A percentile compares a stretch with the other conserved stretches of the same genome.
phyloP scores from a whole-genome alignment of 2,888 invertebrate species.

The Lordiphosa andalusiaca region DNA sequence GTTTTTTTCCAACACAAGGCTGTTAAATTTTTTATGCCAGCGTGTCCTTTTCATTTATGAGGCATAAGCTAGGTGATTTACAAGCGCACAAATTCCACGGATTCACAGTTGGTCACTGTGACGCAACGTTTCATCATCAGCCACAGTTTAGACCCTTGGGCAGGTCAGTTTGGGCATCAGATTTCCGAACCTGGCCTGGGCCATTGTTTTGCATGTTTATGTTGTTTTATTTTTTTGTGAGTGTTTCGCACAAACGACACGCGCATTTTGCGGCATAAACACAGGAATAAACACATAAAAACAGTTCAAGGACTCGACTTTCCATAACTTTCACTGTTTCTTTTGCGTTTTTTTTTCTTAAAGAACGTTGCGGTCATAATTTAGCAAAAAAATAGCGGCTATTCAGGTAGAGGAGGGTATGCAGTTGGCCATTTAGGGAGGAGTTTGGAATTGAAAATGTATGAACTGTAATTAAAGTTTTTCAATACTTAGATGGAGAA shows the following conservation, averaged over 20 bases:
- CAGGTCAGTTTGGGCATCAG: slow-evolving; percentile 30
- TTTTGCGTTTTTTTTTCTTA: too few relatives aligned
- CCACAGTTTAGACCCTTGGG: slow-evolving; percentile 15
- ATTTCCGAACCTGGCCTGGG: background rate
- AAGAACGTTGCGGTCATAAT: too few relatives aligned
- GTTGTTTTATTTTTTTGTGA: background rate
- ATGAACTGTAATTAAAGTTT: too few relatives aligned
- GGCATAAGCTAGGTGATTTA: slow-evolving; percentile 31
- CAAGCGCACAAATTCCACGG: slow-evolving; percentile 44
- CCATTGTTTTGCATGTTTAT: slow-evolving; percentile 46
- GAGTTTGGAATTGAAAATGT: too few relatives aligned
- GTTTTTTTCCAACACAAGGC: too few relatives aligned
- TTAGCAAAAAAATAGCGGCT: too few relatives aligned
- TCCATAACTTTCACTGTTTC: too few relatives aligned
- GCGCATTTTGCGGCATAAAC: slow-evolving; percentile 49
- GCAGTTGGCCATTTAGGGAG: too few relatives aligned
- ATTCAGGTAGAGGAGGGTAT: too few relatives aligned
- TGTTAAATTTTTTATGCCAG: slow-evolving; percentile 27
- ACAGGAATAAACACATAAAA: slow-evolving; percentile 56
- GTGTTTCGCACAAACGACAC: slow-evolving; percentile 36
- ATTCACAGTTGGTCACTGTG: slow-evolving; percentile 46
- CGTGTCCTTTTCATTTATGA: slow-evolving; percentile 36
- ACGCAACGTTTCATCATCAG: slow-evolving; percentile 58
- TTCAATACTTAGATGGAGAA: too few relatives aligned
- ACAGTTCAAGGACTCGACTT: slow-evolving; percentile 59